Evolutionary conservation across 2,113 vertebrate species (phyloP).

Genomic region (Ciconia maguari): DNA sequence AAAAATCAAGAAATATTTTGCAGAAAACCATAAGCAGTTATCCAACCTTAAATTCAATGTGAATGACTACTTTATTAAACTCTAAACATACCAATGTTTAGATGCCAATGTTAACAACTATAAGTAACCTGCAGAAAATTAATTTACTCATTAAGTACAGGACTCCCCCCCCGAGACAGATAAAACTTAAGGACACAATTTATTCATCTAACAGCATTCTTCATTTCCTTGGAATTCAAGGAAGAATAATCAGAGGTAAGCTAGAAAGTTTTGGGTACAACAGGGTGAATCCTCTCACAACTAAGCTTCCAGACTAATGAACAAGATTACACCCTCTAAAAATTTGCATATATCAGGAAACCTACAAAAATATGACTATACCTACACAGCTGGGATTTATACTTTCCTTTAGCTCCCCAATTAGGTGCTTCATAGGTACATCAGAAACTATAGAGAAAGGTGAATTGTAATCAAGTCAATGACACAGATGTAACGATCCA

Average conservation of each 20-base stretch:
- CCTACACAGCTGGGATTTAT: background rate
- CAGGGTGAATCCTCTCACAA: background rate
- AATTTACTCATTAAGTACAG: background rate
- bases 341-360: background rate
- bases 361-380: background rate
- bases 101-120: background rate
- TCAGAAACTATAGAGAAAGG: background rate
- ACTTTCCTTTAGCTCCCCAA: background rate
- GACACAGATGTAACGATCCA: background rate
- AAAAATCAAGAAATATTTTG: background rate
- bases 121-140: background rate
- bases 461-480: background rate
- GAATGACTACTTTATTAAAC: background rate
- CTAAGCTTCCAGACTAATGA: background rate
- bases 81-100: background rate
- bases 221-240: background rate
- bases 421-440: background rate
- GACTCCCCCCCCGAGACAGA: background rate
- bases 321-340: background rate
- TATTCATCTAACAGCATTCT: background rate
- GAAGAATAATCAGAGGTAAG: background rate
- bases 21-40: background rate
- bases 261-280: background rate
- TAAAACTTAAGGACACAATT: background rate
- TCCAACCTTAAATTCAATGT: background rate